Evolutionary conservation across 2,797 vertebrate genomes (phyloP).

Genomic region (Esox masquinongy): DNA sequence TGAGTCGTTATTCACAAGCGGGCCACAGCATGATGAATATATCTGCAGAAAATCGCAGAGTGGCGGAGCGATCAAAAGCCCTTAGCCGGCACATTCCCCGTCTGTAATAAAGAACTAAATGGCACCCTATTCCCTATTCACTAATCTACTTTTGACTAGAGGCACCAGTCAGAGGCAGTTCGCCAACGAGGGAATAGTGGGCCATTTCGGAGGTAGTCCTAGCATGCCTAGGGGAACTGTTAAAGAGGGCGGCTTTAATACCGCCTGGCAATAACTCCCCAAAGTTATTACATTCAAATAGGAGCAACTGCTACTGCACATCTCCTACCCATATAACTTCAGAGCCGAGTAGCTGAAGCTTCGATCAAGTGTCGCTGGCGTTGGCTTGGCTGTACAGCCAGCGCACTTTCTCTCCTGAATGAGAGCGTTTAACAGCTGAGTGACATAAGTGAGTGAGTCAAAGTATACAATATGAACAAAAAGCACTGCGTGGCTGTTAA

Average conservation of each 20-base stretch:
- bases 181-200: not conserved
- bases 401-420: conserved; percentile 28
- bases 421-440: conserved; percentile 20
- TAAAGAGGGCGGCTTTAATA: conserved; percentile 30
- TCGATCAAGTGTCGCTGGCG: conserved; percentile 26
- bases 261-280: conserved; percentile 34
- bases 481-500: conserved; percentile 19
- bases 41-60: conserved; percentile 30
- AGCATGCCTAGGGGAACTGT: conserved; percentile 16
- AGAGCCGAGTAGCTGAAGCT: conserved; percentile 8
- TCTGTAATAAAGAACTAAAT: conserved; percentile 34
- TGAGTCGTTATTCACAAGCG: conserved; percentile 5
- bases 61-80: conserved; percentile 29
- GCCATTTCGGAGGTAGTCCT: not conserved
- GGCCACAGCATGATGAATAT: conserved; percentile 24
- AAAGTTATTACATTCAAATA: conserved; percentile 52
- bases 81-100: conserved; percentile 38
- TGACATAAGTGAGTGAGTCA: conserved; percentile 25
- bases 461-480: conserved; percentile 27
- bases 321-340: not conserved
- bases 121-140: not conserved
- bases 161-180: not conserved
- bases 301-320: conserved; percentile 24
- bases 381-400: conserved; percentile 26
- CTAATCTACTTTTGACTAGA: not conserved